A percentile compares a stretch with the other conserved stretches of the same genome.
phyloP scores from a whole-genome alignment of 2,113 vertebrate species.

The Mionectes macconnelli region DNA sequence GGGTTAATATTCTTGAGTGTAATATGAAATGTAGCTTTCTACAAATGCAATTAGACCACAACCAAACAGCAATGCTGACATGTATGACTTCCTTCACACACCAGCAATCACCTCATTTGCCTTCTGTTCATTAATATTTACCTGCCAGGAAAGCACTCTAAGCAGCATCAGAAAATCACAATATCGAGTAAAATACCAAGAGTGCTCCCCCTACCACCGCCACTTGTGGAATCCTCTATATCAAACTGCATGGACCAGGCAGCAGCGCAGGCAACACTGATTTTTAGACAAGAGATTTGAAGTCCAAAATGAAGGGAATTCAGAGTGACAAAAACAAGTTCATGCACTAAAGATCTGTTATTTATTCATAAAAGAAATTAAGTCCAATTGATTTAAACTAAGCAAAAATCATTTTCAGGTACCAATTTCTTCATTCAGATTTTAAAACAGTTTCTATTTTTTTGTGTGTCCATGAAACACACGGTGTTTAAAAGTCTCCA shows the following conservation, averaged over 20 bases:
- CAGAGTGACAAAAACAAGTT: not conserved
- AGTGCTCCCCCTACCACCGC: fast-evolving
- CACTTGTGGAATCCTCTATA: not conserved
- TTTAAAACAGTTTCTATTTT: not conserved
- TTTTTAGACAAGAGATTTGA: not conserved
- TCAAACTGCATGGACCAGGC: not conserved
- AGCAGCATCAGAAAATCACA: slow-evolving; percentile 3
- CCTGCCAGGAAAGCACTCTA: slow-evolving; percentile 11
- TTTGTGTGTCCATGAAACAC: not conserved
- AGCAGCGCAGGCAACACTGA: not conserved
- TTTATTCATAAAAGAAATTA: not conserved
- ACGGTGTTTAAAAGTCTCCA: not conserved
- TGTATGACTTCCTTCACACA: not conserved
- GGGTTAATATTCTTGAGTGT: not conserved
- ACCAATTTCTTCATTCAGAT: not conserved
- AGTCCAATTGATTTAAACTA: not conserved
- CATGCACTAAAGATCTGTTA: not conserved
- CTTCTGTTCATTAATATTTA: not conserved
- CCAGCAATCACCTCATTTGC: slow-evolving; percentile 10
- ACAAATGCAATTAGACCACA: slow-evolving; percentile 26
- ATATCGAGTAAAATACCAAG: not conserved
- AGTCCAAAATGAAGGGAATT: not conserved
- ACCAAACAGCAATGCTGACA: not conserved
- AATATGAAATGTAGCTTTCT: not conserved
- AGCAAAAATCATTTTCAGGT: not conserved